These are phyloP conservation scores for Otis tarda DNA, from an alignment of 2,113 vertebrate species.

Conservation along the genomic window DNA sequence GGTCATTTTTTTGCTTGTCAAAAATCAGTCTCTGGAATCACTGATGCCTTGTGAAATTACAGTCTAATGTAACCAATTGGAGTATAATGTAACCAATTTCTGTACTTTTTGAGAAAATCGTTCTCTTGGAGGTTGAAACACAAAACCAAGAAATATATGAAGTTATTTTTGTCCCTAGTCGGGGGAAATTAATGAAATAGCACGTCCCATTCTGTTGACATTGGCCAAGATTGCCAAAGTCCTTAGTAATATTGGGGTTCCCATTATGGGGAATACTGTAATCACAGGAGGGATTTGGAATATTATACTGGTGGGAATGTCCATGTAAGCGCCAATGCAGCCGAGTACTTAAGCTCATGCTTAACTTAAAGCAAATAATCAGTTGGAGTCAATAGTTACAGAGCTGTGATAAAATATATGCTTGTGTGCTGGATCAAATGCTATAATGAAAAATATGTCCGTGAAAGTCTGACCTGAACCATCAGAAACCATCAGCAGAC, in stretches of 20 bases:
- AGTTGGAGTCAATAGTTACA: not conserved
- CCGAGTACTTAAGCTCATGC: not conserved
- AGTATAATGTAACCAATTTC: conserved; percentile 51
- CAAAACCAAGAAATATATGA: conserved; percentile 33
- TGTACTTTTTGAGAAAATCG: conserved; percentile 51
- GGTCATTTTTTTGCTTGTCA: conserved; percentile 53
- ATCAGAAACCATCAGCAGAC: not conserved
- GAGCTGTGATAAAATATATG: not conserved
- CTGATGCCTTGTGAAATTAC: conserved; percentile 56
- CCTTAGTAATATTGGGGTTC: conserved; percentile 48
- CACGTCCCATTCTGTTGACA: conserved; percentile 58
- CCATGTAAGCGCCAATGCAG: not conserved
- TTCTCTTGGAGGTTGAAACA: conserved; percentile 63
- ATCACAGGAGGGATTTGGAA: conserved; percentile 31
- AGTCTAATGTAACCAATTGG: conserved; percentile 24
- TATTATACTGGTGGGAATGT: conserved; percentile 57
- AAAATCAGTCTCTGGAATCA: conserved; percentile 50
- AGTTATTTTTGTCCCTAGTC: conserved; percentile 58
- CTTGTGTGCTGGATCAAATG: not conserved
- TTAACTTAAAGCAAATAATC: conserved; percentile 37
- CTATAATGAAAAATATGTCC: accelerated
- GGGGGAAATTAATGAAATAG: conserved; percentile 65
- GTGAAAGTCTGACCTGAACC: not conserved
- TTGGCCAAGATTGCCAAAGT: not conserved
- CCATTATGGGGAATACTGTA: conserved; percentile 16